Percentiles rank a stretch among this genome's conserved stretches.
Conservation (phyloP, 1,140 invertebrate genomes). For the Drosophila pectinifera region DNA sequence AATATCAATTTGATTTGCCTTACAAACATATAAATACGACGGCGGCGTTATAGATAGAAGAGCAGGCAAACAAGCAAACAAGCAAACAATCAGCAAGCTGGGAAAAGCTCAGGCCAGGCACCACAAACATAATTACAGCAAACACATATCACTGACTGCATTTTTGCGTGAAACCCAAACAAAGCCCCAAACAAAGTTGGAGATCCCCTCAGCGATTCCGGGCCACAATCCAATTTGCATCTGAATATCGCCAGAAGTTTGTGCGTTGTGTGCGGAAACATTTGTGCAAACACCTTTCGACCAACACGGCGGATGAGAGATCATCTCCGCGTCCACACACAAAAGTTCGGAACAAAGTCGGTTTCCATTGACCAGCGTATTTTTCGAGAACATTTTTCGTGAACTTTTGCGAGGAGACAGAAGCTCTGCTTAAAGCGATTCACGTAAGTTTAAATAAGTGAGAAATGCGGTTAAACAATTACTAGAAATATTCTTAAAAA, state of each 20-base stretch:
- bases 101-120: constrained; percentile 3
- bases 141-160: constrained; percentile 55
- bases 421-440: constrained; percentile 1
- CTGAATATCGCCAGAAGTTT: constrained; percentile 24
- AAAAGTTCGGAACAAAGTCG: constrained; percentile 25
- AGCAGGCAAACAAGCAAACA: neutral
- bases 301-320: neutral
- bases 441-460: constrained; percentile 17
- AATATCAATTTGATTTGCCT: constrained; percentile 49
- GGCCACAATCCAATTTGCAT: constrained; percentile 39
- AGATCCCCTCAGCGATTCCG: constrained; percentile 6
- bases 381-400: constrained; percentile 19
- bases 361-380: constrained; percentile 12
- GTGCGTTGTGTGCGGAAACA: constrained; percentile 31
- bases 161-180: constrained; percentile 20
- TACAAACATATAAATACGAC: constrained; percentile 29
- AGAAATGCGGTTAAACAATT: neutral
- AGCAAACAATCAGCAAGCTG: constrained; percentile 6
- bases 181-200: constrained; percentile 13
- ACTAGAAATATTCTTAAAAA: neutral
- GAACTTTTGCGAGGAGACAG: constrained; percentile 1
- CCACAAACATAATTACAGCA: constrained; percentile 26
- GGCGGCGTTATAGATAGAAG: constrained; percentile 17
- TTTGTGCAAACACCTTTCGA: constrained; percentile 32
- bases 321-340: constrained; percentile 7